These are phyloP conservation scores for Cercopithecus diana DNA, from an alignment of 2,797 vertebrate genomes.

Conservation along the genomic window DNA sequence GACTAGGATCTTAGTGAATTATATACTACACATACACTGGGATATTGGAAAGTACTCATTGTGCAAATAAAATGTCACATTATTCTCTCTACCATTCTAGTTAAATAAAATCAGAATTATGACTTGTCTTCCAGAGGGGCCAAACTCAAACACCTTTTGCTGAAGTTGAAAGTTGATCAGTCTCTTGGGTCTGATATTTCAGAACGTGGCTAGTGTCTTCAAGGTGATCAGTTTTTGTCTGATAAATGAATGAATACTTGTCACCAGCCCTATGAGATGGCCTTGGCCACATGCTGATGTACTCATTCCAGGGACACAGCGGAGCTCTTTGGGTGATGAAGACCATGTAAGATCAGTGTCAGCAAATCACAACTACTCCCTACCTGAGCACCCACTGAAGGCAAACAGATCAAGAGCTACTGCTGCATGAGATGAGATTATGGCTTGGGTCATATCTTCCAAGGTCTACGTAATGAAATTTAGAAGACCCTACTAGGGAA, in stretches of 20 bases:
- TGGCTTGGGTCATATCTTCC: neutral
- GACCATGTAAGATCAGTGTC: neutral
- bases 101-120: neutral
- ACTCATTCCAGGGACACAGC: neutral
- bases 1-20: neutral
- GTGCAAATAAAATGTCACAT: neutral
- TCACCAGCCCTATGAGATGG: neutral
- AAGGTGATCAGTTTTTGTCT: neutral
- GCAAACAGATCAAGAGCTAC: neutral
- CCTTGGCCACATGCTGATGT: neutral
- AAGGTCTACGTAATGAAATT: rapidly evolving
- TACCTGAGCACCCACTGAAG: neutral
- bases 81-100: neutral
- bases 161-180: neutral
- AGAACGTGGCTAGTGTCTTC: too few relatives aligned
- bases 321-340: neutral
- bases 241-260: neutral
- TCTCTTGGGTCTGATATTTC: neutral
- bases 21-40: neutral
- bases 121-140: neutral
- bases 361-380: neutral
- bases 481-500: neutral
- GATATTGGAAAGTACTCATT: neutral
- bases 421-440: neutral
- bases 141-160: neutral